Conservation (phyloP, 2,797 vertebrate species). For the Phrynocephalus guinanensis region DNA sequence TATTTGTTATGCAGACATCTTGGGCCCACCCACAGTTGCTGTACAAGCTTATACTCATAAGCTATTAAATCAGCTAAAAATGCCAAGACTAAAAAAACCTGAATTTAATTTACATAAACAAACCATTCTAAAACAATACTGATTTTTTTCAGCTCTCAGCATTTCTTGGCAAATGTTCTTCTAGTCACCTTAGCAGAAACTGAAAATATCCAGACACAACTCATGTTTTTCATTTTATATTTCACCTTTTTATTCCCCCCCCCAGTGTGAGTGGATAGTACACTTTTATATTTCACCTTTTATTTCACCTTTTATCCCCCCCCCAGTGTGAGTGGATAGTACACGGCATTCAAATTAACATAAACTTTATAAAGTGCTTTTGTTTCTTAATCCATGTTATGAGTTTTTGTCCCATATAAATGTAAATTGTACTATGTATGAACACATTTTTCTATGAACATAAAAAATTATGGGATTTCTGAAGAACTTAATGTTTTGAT, state of each 20-base stretch:
- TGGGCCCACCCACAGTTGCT: conserved; percentile 72
- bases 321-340: not conserved
- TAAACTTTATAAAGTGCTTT: conserved; percentile 17
- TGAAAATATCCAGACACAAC: not conserved
- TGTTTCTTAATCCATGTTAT: not conserved
- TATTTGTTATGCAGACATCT: conserved; percentile 55
- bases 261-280: not conserved
- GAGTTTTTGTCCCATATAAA: not conserved
- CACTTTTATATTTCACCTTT: conserved; percentile 1
- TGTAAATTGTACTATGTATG: not conserved
- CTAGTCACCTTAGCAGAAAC: conserved; percentile 45
- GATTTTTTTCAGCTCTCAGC: conserved; percentile 38
- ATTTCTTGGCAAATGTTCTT: conserved; percentile 50
- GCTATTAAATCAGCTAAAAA: conserved; percentile 59
- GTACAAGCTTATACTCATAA: conserved; percentile 69
- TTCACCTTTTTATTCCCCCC: conserved; percentile 5
- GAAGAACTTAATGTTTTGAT: not conserved
- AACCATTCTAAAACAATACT: conserved; percentile 33
- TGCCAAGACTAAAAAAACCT: conserved; percentile 52
- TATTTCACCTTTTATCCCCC: conserved; percentile 17
- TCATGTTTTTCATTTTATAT: conserved; percentile 19
- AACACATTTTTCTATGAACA: not conserved
- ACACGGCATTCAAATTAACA: not conserved
- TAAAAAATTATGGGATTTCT: not conserved
- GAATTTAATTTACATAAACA: conserved; percentile 52